Percentiles rank a stretch among this genome's conserved stretches.
Evolutionary conservation across 1,140 invertebrate genomes (phyloP).

Genomic region (Drosophila takahashii): DNA sequence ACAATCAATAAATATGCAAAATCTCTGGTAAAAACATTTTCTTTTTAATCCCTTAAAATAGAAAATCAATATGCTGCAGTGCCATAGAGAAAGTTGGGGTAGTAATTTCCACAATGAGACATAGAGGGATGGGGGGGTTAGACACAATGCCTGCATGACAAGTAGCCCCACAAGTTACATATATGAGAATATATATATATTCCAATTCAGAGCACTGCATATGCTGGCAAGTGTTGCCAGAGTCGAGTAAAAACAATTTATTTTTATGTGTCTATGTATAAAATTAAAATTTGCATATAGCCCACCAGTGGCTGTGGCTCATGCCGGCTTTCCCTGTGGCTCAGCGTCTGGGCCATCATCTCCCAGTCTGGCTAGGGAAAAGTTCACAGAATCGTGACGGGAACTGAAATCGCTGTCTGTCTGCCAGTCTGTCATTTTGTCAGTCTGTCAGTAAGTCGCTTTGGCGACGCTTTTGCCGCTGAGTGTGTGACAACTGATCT

Average conservation of each 20-base stretch:
- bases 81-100: conserved; percentile 17
- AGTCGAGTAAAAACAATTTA: conserved; percentile 75
- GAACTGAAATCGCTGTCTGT: conserved; percentile 41
- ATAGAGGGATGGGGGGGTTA: conserved; percentile 23
- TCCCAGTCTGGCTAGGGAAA: conserved; percentile 32
- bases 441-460: conserved; percentile 25
- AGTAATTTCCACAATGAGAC: conserved; percentile 52
- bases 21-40: conserved; percentile 48
- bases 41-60: conserved; percentile 53
- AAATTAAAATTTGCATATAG: conserved; percentile 79
- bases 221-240: conserved; percentile 70
- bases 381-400: conserved; percentile 42
- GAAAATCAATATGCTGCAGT: conserved; percentile 76
- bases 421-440: conserved; percentile 10
- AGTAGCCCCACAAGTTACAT: conserved; percentile 24
- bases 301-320: conserved; percentile 43
- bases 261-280: conserved; percentile 77
- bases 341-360: conserved; percentile 20
- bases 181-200: conserved; percentile 2
- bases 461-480: conserved; percentile 21
- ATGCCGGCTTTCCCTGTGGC: conserved; percentile 17
- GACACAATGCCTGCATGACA: conserved; percentile 65
- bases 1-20: conserved; percentile 50
- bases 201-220: conserved; percentile 35
- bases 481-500: conserved; percentile 58